A percentile compares a stretch with the other conserved stretches of the same genome.
phyloP scores from a whole-genome alignment of 2,797 vertebrate species.

The Psittacula echo region DNA sequence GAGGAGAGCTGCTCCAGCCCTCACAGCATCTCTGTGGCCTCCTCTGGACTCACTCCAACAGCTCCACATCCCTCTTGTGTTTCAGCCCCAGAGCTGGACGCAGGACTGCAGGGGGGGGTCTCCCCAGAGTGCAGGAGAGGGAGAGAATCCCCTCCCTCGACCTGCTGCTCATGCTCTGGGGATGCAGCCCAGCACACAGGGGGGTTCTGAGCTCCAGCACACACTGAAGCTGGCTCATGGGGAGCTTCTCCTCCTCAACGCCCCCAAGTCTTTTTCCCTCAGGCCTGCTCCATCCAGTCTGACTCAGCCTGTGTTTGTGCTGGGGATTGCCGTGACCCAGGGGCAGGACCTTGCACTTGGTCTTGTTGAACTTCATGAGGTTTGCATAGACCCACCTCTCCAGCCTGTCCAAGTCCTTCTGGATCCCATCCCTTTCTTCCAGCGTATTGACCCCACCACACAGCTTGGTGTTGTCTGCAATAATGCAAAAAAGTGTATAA shows the following conservation, averaged over 20 bases:
- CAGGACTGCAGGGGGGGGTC: background rate
- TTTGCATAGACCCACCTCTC: background rate
- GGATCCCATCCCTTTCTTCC: background rate
- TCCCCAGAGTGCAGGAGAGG: background rate
- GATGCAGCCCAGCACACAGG: background rate
- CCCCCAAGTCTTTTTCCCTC: background rate
- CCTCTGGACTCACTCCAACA: background rate
- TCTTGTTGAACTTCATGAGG: background rate
- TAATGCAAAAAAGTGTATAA: background rate
- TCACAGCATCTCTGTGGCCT: background rate
- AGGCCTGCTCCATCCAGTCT: background rate
- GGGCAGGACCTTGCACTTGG: background rate
- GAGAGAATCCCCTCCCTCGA: background rate
- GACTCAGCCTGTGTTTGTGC: background rate
- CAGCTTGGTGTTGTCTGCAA: background rate
- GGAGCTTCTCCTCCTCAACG: background rate
- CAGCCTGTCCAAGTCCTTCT: background rate
- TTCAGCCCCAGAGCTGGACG: no score
- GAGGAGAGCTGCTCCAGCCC: background rate
- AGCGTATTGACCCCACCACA: background rate
- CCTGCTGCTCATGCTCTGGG: background rate
- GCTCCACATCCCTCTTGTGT: background rate
- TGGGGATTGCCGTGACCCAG: background rate
- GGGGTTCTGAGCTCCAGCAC: background rate
- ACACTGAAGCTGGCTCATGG: background rate